Evolutionary conservation across 2,888 invertebrate species (phyloP), one percentile per base, ranked within the genome.

Genomic region (Nowickia ferox): DNA sequence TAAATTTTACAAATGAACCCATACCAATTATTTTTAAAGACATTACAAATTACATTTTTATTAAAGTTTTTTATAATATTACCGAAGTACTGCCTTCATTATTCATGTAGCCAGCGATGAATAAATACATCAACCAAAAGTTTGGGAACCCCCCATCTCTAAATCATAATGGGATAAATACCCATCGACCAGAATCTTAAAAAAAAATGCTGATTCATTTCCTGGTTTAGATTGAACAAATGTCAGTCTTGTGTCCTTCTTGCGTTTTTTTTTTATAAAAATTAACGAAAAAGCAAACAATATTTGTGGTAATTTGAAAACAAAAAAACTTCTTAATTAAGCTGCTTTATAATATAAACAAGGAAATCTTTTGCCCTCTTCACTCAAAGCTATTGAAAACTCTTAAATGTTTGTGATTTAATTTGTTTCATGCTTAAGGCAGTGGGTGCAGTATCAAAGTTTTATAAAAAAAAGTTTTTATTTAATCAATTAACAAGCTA

Each of bases 201-300:
- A 57, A 59, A 19, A 46, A 48, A 65, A 68, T 48, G 10, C 1
- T 10, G n/a, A 5, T 17, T 77, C 17, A 46, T 68, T 48, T 77
- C 48, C 57, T 77, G 61, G 30, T 63, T 63, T 9, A 17, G 11
- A 30, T 30, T 51, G 19, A 59, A 44, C 9, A 51, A 69, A 69
- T 61, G 59, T 44, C 48, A 30, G 38, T 69, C 40, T 78, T 2
- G n/a, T 69, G 40, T 63, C 51, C 57, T 40, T 38, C 42, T 68
- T 77, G 6, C 6, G 30, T 30, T 30, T 61, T 55, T 77, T 77
- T 61, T 55, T 22, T 13, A 19, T 68, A 48, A 40, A 77, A 68
- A 77, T 77, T 68, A 44, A 78, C 48, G 69, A 17, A 59, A 69
- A 69, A 38, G 48, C 22, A 63, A 48, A 48, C 6, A 78, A 69